Evolutionary conservation across 2,888 invertebrate genomes (phyloP).

Genomic region (Noctua comes): DNA sequence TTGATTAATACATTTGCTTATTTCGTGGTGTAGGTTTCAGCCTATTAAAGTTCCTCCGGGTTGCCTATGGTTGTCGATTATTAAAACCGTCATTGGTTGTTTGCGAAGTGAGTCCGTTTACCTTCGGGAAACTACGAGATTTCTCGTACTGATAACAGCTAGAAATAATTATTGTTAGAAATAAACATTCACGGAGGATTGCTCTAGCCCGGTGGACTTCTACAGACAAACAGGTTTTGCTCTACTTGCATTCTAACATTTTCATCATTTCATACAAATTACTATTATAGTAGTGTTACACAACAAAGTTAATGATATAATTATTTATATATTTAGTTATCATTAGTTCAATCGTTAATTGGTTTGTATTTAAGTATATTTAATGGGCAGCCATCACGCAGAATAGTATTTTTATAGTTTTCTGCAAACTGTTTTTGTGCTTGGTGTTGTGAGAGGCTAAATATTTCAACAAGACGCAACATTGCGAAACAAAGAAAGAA

Average conservation of each 20-base stretch:
- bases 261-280: not conserved
- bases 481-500: not conserved
- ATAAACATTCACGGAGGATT: not conserved
- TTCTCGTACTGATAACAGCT: too few relatives aligned
- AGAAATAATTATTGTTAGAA: too few relatives aligned
- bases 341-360: slow-evolving; percentile 21
- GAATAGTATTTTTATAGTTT: not conserved
- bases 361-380: slow-evolving; percentile 3
- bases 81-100: not conserved
- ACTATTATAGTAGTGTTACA: not conserved
- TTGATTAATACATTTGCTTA: not conserved
- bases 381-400: not conserved
- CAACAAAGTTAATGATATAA: slow-evolving; percentile 9
- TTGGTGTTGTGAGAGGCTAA: not conserved
- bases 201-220: too few relatives aligned
- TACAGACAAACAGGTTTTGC: not conserved
- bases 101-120: too few relatives aligned
- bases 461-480: not conserved
- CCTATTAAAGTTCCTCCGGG: not conserved
- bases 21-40: not conserved
- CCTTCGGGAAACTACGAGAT: too few relatives aligned
- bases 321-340: not conserved
- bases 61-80: not conserved
- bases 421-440: not conserved
- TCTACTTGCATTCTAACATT: not conserved